Percentiles rank a stretch among this genome's conserved stretches.
Conservation (phyloP, 2,888 invertebrate genomes). For the Girardia tigrina region DNA sequence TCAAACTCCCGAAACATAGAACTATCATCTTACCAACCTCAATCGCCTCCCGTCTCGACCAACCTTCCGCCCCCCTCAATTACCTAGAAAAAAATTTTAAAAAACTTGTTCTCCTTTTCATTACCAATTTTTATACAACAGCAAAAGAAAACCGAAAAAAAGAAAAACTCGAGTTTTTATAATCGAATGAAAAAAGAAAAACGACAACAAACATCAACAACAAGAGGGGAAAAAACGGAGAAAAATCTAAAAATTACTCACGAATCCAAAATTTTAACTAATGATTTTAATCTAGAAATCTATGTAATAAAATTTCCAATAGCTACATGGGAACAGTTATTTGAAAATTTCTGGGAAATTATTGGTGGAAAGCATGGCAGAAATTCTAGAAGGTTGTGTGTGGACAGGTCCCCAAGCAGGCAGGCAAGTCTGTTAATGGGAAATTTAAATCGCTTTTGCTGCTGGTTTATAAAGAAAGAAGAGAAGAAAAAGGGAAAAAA, state of each 20-base stretch:
- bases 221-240: too few relatives aligned
- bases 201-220: too few relatives aligned
- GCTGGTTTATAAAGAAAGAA: not conserved
- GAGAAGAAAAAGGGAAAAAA: not conserved
- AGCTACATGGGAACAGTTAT: not conserved
- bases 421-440: not conserved
- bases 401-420: not conserved
- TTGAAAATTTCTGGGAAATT: not conserved
- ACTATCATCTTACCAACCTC: too few relatives aligned
- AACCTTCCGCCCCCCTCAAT: too few relatives aligned
- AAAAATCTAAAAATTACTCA: not conserved
- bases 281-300: not conserved
- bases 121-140: too few relatives aligned
- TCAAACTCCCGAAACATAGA: too few relatives aligned
- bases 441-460: not conserved
- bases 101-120: too few relatives aligned
- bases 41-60: too few relatives aligned
- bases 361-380: not conserved
- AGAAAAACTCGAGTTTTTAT: too few relatives aligned
- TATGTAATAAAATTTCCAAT: not conserved
- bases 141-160: too few relatives aligned
- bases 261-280: not conserved
- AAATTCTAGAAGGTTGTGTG: not conserved
- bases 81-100: too few relatives aligned
- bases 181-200: too few relatives aligned